Conservation (phyloP, 2,888 invertebrate genomes). For the Drosophila stalkeri region DNA sequence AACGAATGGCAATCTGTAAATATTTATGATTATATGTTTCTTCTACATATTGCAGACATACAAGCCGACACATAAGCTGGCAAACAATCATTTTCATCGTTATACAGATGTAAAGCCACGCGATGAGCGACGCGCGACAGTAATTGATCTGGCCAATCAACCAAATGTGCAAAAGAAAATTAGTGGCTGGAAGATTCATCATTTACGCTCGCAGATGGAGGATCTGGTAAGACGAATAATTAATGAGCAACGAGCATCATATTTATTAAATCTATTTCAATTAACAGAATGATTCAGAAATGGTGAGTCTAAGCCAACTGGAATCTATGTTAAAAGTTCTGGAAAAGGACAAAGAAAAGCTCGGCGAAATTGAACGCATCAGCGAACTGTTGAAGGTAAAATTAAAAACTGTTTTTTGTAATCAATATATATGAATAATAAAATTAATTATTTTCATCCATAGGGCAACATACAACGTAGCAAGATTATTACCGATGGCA, state of each 20-base stretch:
- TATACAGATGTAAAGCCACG: conserved; percentile 94
- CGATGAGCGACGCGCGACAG: conserved; percentile 93
- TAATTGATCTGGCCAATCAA: conserved; percentile 95
- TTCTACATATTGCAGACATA: conserved; percentile 85
- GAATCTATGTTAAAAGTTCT: conserved; percentile 84
- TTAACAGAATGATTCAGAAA: conserved; percentile 86
- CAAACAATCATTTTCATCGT: conserved; percentile 90
- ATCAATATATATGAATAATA: not conserved
- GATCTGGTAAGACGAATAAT: conserved; percentile 89
- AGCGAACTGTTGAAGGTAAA: conserved; percentile 89
- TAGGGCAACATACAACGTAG: conserved; percentile 98
- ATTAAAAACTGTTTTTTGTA: no score
- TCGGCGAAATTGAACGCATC: conserved; percentile 86
- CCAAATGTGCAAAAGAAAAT: conserved; percentile 94
- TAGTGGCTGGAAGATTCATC: conserved; percentile 97
- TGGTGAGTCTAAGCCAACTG: conserved; percentile 84
- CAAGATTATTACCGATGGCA: conserved; percentile 96
- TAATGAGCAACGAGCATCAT: rapidly evolving
- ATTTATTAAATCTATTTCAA: conserved; percentile 7
- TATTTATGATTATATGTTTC: not conserved
- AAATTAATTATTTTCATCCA: not conserved
- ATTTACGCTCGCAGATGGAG: conserved; percentile 96
- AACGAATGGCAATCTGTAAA: not conserved
- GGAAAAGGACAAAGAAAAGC: conserved; percentile 85
- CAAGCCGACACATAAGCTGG: conserved; percentile 89